Conservation (phyloP, 2,113 vertebrate genomes). For the Rhizomys pruinosus region DNA sequence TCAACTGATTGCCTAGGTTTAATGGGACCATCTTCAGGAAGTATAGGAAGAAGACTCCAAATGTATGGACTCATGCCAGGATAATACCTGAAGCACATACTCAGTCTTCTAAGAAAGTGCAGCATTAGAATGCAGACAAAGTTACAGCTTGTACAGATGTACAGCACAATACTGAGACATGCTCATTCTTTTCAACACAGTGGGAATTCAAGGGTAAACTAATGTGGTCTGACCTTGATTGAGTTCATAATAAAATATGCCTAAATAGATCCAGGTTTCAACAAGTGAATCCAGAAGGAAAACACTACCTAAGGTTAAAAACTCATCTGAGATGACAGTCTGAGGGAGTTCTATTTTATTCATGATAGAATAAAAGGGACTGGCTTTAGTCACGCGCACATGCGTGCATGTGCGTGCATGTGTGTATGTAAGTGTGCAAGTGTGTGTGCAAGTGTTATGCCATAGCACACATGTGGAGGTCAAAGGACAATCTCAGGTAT, state of each 20-base stretch:
- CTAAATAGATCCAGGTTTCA: conserved; percentile 16
- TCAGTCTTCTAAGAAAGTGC: background rate
- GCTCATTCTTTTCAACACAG: background rate
- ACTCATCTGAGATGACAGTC: background rate
- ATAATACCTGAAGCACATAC: background rate
- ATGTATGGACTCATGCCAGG: background rate
- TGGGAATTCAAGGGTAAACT: background rate
- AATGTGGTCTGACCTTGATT: background rate
- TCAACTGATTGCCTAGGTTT: conserved; percentile 4
- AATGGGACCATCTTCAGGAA: background rate
- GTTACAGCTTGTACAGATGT: background rate
- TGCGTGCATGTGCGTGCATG: no score
- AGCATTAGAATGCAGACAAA: background rate
- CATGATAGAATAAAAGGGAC: conserved; percentile 4
- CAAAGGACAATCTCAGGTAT: background rate
- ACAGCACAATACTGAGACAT: background rate
- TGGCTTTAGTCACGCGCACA: no score
- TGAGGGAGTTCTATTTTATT: background rate
- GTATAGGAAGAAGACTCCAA: background rate
- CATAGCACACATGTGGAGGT: background rate
- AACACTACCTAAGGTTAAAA: background rate
- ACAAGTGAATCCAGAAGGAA: conserved; percentile 35
- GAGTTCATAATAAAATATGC: conserved; percentile 27
- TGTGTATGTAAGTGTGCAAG: background rate
- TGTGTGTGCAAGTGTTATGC: background rate